These are phyloP conservation scores for Sitta europaea DNA, from an alignment of 2,113 vertebrate species.

Conservation along the genomic window DNA sequence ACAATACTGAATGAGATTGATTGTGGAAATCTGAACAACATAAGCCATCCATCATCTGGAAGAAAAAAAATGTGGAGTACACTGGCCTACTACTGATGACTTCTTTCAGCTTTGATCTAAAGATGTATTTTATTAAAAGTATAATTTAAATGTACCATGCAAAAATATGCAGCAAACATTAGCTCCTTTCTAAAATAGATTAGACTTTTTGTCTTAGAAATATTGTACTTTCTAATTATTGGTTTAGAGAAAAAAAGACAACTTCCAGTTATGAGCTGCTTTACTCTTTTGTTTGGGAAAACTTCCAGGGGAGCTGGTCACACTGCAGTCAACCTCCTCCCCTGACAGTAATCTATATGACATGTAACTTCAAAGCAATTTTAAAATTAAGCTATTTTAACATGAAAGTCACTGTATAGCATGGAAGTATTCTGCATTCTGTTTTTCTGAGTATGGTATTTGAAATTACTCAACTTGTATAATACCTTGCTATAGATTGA, in stretches of 20 bases:
- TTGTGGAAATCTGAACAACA: constrained; percentile 63
- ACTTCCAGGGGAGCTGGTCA: constrained; percentile 39
- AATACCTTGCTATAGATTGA: constrained; percentile 43
- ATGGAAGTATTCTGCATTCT: constrained; percentile 40
- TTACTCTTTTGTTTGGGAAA: constrained; percentile 43
- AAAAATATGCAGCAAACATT: constrained; percentile 77
- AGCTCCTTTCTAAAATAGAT: constrained; percentile 76
- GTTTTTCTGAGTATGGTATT: constrained; percentile 46
- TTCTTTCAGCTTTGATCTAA: constrained; percentile 80
- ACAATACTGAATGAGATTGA: constrained; percentile 56
- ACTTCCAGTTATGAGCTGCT: constrained; percentile 62
- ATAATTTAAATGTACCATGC: constrained; percentile 82
- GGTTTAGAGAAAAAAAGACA: constrained; percentile 49
- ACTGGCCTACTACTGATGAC: constrained; percentile 84
- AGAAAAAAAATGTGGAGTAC: constrained; percentile 62
- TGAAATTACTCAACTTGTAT: constrained; percentile 40
- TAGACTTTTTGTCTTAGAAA: constrained; percentile 75
- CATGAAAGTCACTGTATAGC: constrained; percentile 49
- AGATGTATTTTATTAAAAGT: constrained; percentile 84
- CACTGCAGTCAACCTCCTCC: constrained; percentile 16
- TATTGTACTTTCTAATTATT: constrained; percentile 70
- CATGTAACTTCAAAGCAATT: constrained; percentile 18
- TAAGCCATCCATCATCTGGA: constrained; percentile 66
- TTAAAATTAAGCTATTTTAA: constrained; percentile 49
- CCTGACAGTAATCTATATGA: constrained; percentile 25